These are phyloP conservation scores for Zaprionus kolodkinae DNA, from an alignment of 1,140 invertebrate species.

Conservation along the genomic window DNA sequence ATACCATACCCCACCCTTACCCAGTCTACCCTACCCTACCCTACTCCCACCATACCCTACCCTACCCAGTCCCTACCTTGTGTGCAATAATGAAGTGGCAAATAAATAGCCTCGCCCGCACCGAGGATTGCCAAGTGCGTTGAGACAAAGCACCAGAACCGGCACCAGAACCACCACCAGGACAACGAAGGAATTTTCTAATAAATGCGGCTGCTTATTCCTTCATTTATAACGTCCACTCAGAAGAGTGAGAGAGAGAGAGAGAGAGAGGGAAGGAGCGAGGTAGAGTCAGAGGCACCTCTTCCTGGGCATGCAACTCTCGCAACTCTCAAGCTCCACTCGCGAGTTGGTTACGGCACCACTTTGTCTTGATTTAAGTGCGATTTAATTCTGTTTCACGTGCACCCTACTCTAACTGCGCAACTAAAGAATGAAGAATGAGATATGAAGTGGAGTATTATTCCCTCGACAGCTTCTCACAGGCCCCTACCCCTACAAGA, in stretches of 20 bases:
- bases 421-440: neutral
- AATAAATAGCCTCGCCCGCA: conserved; percentile 67
- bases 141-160: conserved; percentile 18
- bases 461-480: neutral
- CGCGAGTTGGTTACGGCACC: conserved; percentile 10
- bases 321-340: conserved; percentile 1
- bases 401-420: neutral
- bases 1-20: too few species aligned
- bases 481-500: neutral
- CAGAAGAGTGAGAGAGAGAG: neutral
- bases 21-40: neutral
- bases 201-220: conserved; percentile 66
- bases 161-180: neutral
- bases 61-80: conserved; percentile 18
- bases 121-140: conserved; percentile 5
- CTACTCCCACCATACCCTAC: neutral
- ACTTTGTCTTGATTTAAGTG: conserved; percentile 4
- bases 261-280: neutral
- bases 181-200: conserved; percentile 32
- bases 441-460: neutral
- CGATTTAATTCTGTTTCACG: conserved; percentile 9
- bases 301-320: neutral
- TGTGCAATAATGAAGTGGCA: conserved; percentile 73
- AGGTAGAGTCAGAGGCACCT: neutral
- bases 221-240: conserved; percentile 56